Evolutionary conservation across 2,888 invertebrate species (phyloP).

Genomic region (Tipula helvola): DNA sequence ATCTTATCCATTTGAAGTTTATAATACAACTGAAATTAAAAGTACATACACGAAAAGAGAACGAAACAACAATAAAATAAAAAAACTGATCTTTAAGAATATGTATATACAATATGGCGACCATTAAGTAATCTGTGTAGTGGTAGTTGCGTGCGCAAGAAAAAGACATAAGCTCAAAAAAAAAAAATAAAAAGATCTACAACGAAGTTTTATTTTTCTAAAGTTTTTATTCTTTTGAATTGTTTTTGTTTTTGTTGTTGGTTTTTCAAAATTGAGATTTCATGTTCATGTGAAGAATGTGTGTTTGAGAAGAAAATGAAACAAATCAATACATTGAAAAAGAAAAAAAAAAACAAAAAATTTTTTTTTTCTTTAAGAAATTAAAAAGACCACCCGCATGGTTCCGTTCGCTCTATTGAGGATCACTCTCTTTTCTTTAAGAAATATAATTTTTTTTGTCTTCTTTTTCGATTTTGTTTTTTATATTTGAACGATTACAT

Average conservation of each 20-base stretch:
- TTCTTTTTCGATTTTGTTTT: not conserved
- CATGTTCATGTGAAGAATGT: slow-evolving; percentile 4
- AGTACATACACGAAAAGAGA: not conserved
- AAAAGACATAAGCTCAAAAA: not conserved
- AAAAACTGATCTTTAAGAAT: not conserved
- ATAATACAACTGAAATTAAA: slow-evolving; percentile 4
- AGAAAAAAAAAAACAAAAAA: not conserved
- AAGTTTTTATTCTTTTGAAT: slow-evolving; percentile 4
- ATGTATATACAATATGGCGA: slow-evolving; percentile 4
- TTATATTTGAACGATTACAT: slow-evolving; percentile 6
- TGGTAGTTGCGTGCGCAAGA: not conserved
- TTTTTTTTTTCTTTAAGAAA: not conserved
- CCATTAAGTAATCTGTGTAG: not conserved
- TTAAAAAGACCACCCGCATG: slow-evolving; percentile 8
- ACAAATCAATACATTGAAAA: not conserved
- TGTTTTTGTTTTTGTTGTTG: not conserved
- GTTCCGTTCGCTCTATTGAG: slow-evolving; percentile 9
- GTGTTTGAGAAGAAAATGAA: slow-evolving; percentile 4
- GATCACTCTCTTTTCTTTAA: slow-evolving; percentile 7
- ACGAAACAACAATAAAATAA: not conserved
- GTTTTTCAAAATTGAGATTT: not conserved
- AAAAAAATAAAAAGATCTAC: not conserved
- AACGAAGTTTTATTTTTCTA: not conserved
- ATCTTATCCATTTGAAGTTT: slow-evolving; percentile 5
- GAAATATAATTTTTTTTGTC: not conserved